Percentiles rank a stretch among this genome's conserved stretches.
These are phyloP conservation scores for Gymnothorax javanicus DNA, from an alignment of 2,797 vertebrate genomes.

Conservation along the genomic window DNA sequence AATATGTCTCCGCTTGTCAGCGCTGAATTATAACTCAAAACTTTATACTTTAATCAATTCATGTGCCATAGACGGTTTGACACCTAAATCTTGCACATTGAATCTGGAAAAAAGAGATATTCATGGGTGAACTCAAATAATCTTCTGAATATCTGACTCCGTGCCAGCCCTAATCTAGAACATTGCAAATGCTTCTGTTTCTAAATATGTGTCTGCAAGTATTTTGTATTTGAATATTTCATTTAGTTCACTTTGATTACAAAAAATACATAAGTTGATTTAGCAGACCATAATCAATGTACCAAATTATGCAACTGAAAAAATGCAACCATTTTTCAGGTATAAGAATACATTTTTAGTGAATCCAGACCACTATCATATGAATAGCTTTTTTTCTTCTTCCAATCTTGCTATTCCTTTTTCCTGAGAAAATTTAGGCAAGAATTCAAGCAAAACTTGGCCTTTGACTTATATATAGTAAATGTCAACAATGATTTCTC, in stretches of 20 bases:
- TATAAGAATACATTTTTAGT: not conserved
- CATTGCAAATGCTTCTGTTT: not conserved
- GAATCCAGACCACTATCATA: not conserved
- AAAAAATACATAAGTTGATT: not conserved
- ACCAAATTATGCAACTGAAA: not conserved
- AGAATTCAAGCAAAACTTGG: not conserved
- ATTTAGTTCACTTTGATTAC: not conserved
- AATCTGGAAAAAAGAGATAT: not conserved
- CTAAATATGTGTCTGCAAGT: not conserved
- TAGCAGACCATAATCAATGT: not conserved
- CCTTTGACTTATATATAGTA: not conserved
- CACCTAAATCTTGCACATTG: not conserved
- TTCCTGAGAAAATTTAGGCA: not conserved
- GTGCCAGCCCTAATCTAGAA: not conserved
- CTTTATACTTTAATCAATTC: constrained; percentile 4
- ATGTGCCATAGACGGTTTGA: not conserved
- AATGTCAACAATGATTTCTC: not conserved
- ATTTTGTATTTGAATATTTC: not conserved
- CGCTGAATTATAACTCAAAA: constrained; percentile 8
- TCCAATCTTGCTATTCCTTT: not conserved
- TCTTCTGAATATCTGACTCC: not conserved
- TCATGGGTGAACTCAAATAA: not conserved
- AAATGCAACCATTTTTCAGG: not conserved
- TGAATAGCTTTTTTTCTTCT: not conserved
- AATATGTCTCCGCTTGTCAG: not conserved